A percentile compares a stretch with the other conserved stretches of the same genome.
These are phyloP conservation scores for Percina caprodes DNA, from an alignment of 2,113 vertebrate species.

Conservation along the genomic window DNA sequence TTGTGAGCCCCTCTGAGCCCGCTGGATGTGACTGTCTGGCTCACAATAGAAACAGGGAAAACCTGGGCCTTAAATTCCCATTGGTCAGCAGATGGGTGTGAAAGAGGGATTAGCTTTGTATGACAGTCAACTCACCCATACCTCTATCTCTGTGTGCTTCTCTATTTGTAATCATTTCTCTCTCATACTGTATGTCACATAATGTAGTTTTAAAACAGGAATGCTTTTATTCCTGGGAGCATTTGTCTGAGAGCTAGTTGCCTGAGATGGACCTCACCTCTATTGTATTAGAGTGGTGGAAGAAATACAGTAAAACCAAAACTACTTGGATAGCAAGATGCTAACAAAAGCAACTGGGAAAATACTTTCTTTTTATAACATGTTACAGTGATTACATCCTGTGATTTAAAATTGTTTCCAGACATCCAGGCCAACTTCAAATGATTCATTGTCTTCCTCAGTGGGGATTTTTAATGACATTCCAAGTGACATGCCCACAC, in stretches of 20 bases:
- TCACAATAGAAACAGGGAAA: conserved; percentile 60
- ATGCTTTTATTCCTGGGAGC: background rate
- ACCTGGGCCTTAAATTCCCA: conserved; percentile 62
- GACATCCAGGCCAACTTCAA: conserved; percentile 10
- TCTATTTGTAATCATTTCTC: background rate
- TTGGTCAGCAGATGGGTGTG: conserved; percentile 80
- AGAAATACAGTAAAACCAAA: background rate
- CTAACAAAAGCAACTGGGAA: background rate
- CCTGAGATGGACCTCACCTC: background rate
- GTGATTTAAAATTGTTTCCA: conserved; percentile 24
- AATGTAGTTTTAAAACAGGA: background rate
- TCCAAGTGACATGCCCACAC: background rate
- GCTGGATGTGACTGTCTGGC: conserved; percentile 62
- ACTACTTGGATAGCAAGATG: background rate
- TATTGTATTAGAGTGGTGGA: too few relatives aligned
- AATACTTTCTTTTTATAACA: background rate
- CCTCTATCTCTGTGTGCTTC: conserved; percentile 11
- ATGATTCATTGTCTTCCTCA: conserved; percentile 37
- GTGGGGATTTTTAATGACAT: conserved; percentile 50
- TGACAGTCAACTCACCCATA: conserved; percentile 45
- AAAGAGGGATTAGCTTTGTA: conserved; percentile 72
- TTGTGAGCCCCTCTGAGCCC: conserved; percentile 57
- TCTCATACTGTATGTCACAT: background rate
- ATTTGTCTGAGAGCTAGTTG: background rate
- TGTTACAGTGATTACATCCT: background rate